These are phyloP conservation scores for Chloroclystis v-ata DNA, from an alignment of 2,888 invertebrate genomes.

Conservation along the genomic window DNA sequence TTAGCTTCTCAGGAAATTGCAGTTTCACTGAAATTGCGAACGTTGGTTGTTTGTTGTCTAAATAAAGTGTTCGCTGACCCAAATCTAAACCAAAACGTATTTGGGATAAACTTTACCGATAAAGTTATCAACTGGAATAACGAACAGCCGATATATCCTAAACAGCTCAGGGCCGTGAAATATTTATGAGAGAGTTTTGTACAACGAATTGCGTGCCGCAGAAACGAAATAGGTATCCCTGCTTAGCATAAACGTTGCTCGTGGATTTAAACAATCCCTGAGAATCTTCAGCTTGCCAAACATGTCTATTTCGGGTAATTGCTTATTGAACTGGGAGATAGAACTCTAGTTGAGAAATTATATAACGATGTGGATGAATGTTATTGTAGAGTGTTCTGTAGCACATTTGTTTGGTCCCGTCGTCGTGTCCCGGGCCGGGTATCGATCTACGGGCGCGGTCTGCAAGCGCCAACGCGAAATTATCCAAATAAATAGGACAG, in stretches of 20 bases:
- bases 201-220: conserved; percentile 13
- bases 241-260: conserved; percentile 20
- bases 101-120: conserved; percentile 8
- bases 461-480: conserved; percentile 23
- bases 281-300: conserved; percentile 23
- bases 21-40: conserved; percentile 2
- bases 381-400: conserved; percentile 18
- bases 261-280: conserved; percentile 22
- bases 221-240: conserved; percentile 20
- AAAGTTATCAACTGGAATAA: conserved; percentile 9
- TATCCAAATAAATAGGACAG: conserved; percentile 25
- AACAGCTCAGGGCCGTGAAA: conserved; percentile 14
- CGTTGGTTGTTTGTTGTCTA: conserved; percentile 10
- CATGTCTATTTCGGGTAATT: conserved; percentile 27
- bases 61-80: conserved; percentile 10
- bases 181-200: conserved; percentile 17
- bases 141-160: conserved; percentile 10
- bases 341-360: conserved; percentile 14
- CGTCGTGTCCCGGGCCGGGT: conserved; percentile 11
- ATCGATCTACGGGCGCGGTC: conserved; percentile 28
- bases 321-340: conserved; percentile 13
- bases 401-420: conserved; percentile 8
- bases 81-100: conserved; percentile 8
- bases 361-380: conserved; percentile 22
- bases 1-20: conserved; percentile 6